These are phyloP conservation scores for Trinectes maculatus DNA, from an alignment of 2,113 vertebrate species.

Conservation along the genomic window DNA sequence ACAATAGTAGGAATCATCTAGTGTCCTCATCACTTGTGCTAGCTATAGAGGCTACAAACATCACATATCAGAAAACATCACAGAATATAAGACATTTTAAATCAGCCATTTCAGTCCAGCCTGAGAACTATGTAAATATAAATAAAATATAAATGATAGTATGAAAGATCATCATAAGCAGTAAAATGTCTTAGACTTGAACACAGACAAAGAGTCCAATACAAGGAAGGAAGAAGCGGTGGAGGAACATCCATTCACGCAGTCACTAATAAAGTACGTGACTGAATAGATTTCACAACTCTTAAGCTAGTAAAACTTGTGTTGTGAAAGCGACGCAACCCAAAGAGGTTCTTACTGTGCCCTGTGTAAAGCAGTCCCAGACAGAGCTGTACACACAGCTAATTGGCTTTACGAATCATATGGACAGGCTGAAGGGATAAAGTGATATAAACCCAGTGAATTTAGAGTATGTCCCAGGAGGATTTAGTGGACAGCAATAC, in stretches of 20 bases:
- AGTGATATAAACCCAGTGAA: neutral
- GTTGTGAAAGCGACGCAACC: neutral
- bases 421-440: neutral
- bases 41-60: neutral
- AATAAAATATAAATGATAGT: neutral
- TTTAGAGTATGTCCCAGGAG: neutral
- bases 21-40: neutral
- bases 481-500: conserved; percentile 32
- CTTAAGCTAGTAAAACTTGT: neutral
- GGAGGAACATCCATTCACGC: neutral
- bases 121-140: no score
- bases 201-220: neutral
- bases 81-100: neutral
- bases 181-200: neutral
- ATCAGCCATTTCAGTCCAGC: no score
- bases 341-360: neutral
- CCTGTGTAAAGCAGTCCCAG: neutral
- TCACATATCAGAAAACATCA: neutral
- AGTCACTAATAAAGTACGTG: neutral
- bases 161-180: neutral
- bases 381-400: neutral
- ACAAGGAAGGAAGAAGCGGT: neutral
- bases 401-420: neutral
- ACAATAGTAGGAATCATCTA: neutral
- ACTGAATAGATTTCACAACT: neutral